Conservation (phyloP, 2,888 invertebrate genomes). For the Marronus borbonicus region DNA sequence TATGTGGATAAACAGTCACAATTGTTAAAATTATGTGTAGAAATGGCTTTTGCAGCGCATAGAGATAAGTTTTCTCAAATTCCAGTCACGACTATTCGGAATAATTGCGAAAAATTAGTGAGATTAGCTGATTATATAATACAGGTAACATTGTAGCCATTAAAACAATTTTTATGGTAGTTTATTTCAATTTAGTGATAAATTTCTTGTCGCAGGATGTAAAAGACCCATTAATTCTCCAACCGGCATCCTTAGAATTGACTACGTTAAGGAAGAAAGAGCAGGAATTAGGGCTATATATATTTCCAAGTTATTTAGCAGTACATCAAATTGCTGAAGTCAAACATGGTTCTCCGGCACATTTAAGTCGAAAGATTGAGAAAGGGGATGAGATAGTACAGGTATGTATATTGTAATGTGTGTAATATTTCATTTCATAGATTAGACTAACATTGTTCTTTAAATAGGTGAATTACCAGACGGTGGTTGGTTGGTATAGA, state of each 20-base stretch:
- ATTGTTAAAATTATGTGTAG: slow-evolving; percentile 84
- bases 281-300: slow-evolving; percentile 91
- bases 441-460: slow-evolving; percentile 45
- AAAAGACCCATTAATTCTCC: slow-evolving; percentile 90
- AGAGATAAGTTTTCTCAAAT: slow-evolving; percentile 91
- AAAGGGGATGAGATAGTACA: slow-evolving; percentile 97
- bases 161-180: too few species aligned
- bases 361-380: slow-evolving; percentile 92
- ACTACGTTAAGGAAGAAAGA: slow-evolving; percentile 90
- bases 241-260: slow-evolving; percentile 91
- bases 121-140: slow-evolving; percentile 89
- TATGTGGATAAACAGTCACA: slow-evolving; percentile 81
- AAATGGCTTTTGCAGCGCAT: slow-evolving; percentile 93
- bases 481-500: slow-evolving; percentile 86
- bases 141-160: slow-evolving; percentile 73
- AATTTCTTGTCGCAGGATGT: slow-evolving; percentile 74
- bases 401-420: slow-evolving; percentile 77
- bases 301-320: slow-evolving; percentile 88
- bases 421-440: background rate
- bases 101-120: slow-evolving; percentile 82
- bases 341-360: slow-evolving; percentile 93
- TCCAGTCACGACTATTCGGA: slow-evolving; percentile 84
- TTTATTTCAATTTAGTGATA: too few species aligned
- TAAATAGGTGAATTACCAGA: slow-evolving; percentile 79
- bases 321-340: slow-evolving; percentile 89